Conservation (phyloP, 1,140 invertebrate genomes). For the Anagrus nilaparvatae region DNA sequence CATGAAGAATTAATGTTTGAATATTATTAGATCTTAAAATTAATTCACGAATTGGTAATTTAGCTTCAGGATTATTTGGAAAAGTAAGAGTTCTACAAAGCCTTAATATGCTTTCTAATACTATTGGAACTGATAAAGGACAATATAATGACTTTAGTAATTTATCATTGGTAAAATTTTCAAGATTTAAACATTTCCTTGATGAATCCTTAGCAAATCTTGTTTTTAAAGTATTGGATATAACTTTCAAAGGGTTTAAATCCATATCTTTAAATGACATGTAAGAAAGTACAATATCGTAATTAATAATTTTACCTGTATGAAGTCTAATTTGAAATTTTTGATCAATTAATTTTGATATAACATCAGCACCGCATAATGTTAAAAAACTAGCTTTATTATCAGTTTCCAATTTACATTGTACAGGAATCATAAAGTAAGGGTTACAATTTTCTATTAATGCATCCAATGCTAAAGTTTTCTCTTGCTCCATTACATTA, state of each 20-base stretch:
- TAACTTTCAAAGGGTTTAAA: conserved; percentile 26
- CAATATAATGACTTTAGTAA: conserved; percentile 30
- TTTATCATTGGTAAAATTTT: conserved; percentile 34
- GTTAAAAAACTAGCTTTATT: conserved; percentile 30
- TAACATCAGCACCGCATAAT: conserved; percentile 23
- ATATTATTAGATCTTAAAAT: conserved; percentile 30
- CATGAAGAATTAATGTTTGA: conserved; percentile 21
- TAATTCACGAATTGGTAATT: conserved; percentile 30
- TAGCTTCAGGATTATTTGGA: conserved; percentile 20
- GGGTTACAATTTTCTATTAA: conserved; percentile 27
- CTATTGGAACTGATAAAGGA: conserved; percentile 27
- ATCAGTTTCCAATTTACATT: conserved; percentile 26
- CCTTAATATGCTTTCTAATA: conserved; percentile 29
- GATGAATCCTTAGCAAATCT: conserved; percentile 22
- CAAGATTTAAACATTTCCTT: conserved; percentile 31
- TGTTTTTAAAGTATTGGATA: conserved; percentile 22
- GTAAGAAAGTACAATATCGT: conserved; percentile 35
- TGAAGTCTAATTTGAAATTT: conserved; percentile 23
- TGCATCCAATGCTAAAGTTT: conserved; percentile 22
- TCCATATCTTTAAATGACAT: conserved; percentile 22
- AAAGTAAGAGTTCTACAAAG: conserved; percentile 20
- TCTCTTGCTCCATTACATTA: conserved; percentile 21
- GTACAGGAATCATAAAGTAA: conserved; percentile 30
- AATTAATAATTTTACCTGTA: conserved; percentile 21
- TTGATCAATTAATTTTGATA: conserved; percentile 31